phyloP scores from a whole-genome alignment of 2,888 invertebrate species.

The Operophtera brumata region DNA sequence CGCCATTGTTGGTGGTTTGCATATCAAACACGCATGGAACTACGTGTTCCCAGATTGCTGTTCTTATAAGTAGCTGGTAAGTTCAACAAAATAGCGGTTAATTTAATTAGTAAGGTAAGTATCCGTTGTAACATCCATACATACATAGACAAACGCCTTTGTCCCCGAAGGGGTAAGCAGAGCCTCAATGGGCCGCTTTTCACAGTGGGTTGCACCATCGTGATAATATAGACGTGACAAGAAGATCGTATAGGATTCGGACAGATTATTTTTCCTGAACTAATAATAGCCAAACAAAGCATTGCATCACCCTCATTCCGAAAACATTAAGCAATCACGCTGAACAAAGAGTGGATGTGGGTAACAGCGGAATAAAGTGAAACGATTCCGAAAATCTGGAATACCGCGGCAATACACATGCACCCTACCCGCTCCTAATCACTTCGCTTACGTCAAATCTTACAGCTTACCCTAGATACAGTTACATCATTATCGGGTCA shows the following conservation, averaged over 20 bases:
- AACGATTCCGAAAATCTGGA: slow-evolving; percentile 7
- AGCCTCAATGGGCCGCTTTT: too few species aligned
- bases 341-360: neutral
- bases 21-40: slow-evolving; percentile 5
- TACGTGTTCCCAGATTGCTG: neutral
- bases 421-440: slow-evolving; percentile 13
- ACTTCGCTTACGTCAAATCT: slow-evolving; percentile 6
- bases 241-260: too few species aligned
- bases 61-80: neutral
- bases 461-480: neutral
- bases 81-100: too few species aligned
- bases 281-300: neutral
- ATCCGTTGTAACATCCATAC: too few species aligned
- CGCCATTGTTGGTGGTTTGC: slow-evolving; percentile 8
- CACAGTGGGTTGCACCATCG: too few species aligned
- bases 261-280: too few species aligned
- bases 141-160: too few species aligned
- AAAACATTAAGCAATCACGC: neutral
- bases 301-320: neutral
- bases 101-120: too few species aligned
- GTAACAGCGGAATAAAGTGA: neutral
- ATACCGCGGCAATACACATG: slow-evolving; percentile 8
- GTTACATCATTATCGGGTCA: too few species aligned
- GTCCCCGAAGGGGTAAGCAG: too few species aligned
- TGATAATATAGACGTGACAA: too few species aligned